Base-by-base conservation (phyloP, 2,113 vertebrate species). In the Passer montanus region DNA sequence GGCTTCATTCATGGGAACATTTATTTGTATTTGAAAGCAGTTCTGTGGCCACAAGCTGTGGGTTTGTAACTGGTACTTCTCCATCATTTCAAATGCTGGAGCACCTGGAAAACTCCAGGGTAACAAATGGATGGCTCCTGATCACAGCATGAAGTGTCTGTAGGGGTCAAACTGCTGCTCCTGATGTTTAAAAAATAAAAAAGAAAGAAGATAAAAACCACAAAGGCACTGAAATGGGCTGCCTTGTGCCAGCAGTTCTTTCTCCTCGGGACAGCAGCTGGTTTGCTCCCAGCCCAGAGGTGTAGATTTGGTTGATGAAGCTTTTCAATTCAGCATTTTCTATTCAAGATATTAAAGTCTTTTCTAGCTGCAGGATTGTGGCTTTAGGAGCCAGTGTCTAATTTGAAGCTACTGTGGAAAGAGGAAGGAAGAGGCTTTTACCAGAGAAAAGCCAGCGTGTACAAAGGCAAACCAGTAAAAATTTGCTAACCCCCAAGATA, bases 341-440 rank as follows among this genome's bases (percentile, higher is more conserved):
- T 58, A 5, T 39, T 17, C 22, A 24, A 63, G 83, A 86, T 0
- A 19, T 14, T 10, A 6, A 63, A 70, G 10, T 19, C 24, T 84
- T 60, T 64, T 78, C 37, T 62, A 31, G n/a, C 37, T 67, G 31
- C 5, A 14, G n/a, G 50, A 72, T 21, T 78, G 55, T 62, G 82
- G 74, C 26, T 73, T 85, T 73, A 64, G 77, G 39, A 88, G 75
- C 1, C 8, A 86, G 43, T 12, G 24, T 27, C 86, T 94, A 56
- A 87, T 90, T 96, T 39, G 14, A 86, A 79, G 55, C 30, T 93
- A 20, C 88, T 9, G 1, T 19, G 52, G 91, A 97, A 97, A 97
- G 96, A 95, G 96, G 95, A 96, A 97, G 94, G 93, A 93, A 90
- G 68, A 77, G 62, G 39, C 49, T 47, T 67, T 74, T 94, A 73